A percentile compares a stretch with the other conserved stretches of the same genome.
Evolutionary conservation across 2,888 invertebrate genomes (phyloP).

Genomic region (Drosophila pseudotalamancana): DNA sequence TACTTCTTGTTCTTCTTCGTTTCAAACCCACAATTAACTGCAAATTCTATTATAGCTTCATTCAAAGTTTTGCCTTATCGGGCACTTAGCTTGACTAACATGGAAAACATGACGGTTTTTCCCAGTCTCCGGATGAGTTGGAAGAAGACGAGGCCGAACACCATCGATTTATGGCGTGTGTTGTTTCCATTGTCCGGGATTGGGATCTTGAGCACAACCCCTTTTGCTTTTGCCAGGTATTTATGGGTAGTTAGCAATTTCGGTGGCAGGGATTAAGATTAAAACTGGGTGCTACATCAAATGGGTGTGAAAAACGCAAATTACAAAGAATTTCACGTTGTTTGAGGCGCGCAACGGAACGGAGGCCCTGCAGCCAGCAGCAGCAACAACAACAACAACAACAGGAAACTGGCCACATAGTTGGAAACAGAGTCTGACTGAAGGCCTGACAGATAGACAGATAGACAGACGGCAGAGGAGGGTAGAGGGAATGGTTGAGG

Average conservation of each 20-base stretch:
- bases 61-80: constrained; percentile 30
- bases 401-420: constrained; percentile 75
- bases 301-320: constrained; percentile 78
- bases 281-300: constrained; percentile 74
- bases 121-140: constrained; percentile 40
- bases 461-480: constrained; percentile 20
- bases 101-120: constrained; percentile 75
- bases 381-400: not conserved
- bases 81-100: constrained; percentile 46
- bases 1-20: no score
- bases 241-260: constrained; percentile 74
- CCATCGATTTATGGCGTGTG: constrained; percentile 69
- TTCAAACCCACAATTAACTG: constrained; percentile 37
- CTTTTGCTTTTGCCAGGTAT: constrained; percentile 20
- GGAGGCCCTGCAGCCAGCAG: constrained; percentile 31
- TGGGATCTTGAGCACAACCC: constrained; percentile 32
- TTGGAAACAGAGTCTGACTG: constrained; percentile 51
- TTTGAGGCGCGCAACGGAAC: constrained; percentile 21
- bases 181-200: constrained; percentile 21
- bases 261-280: constrained; percentile 80
- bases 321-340: constrained; percentile 71
- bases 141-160: constrained; percentile 52
- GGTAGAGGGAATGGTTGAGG: no score
- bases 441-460: constrained; percentile 48
- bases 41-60: constrained; percentile 42